These are phyloP conservation scores for Candidula unifasciata DNA, from an alignment of 2,888 invertebrate genomes.

Conservation along the genomic window DNA sequence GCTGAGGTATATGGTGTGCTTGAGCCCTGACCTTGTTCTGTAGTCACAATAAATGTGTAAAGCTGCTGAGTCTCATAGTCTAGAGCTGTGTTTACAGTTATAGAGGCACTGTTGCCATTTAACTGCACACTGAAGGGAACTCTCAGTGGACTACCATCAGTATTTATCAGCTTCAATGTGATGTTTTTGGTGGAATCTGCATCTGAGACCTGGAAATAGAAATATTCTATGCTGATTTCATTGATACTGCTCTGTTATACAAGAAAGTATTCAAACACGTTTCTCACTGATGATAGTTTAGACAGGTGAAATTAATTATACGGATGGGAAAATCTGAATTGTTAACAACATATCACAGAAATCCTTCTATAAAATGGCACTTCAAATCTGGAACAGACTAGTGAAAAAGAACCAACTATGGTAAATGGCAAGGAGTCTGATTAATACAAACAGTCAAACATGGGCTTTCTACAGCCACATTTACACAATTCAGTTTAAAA, in stretches of 20 bases:
- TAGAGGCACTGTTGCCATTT: not conserved
- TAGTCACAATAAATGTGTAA: constrained; percentile 50
- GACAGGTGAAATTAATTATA: too few relatives aligned
- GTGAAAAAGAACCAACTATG: too few relatives aligned
- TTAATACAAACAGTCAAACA: too few relatives aligned
- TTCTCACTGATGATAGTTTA: not conserved
- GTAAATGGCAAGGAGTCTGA: too few relatives aligned
- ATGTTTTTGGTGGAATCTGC: constrained; percentile 36
- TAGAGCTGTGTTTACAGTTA: not conserved
- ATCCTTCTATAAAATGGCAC: not conserved
- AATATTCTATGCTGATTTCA: not conserved
- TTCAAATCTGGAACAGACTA: too few relatives aligned
- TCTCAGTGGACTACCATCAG: not conserved
- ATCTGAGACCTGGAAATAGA: constrained; percentile 52
- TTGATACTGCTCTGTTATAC: not conserved
- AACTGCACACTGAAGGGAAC: constrained; percentile 28
- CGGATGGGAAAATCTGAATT: too few relatives aligned
- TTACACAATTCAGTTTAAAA: too few relatives aligned
- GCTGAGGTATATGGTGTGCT: not conserved
- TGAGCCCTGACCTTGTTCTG: constrained; percentile 42
- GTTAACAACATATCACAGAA: too few relatives aligned
- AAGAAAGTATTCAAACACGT: not conserved
- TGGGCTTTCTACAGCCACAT: too few relatives aligned
- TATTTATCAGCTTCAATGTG: not conserved
- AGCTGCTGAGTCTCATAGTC: constrained; percentile 41